Evolutionary conservation across 2,888 invertebrate species (phyloP), one percentile per base, ranked within the genome.

Genomic region (Cremastobaeus sp.): DNA sequence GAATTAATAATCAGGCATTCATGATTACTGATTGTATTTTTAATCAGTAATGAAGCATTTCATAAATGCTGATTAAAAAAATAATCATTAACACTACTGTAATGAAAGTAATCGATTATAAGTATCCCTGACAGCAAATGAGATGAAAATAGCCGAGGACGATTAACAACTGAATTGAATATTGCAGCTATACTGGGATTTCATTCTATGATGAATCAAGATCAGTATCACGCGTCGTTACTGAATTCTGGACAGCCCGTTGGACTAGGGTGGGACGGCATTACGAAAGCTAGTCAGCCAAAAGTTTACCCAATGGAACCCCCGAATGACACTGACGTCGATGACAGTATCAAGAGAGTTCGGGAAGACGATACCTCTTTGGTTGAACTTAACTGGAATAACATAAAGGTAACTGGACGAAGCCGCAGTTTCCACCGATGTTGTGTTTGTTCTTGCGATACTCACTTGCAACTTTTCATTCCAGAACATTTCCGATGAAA

Each of bases 121-220:
- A n/a, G n/a, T n/a, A n/a, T n/a, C n/a, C n/a, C n/a, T n/a, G n/a
- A n/a, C n/a, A n/a, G n/a, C n/a, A n/a, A n/a, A n/a, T n/a, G n/a
- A n/a, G n/a, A n/a, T n/a, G n/a, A n/a, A n/a, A n/a, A n/a, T n/a
- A n/a, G n/a, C n/a, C n/a, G n/a, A n/a, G n/a, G n/a, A n/a, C n/a
- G n/a, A n/a, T n/a, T 25, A 25, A 5, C 37, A 32, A 4, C 5
- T 9, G 8, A 41, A 43, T 48, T 50, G 18, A 18, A 60, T 15
- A 73, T 89, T 90, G 1, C 89, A 96, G 98, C 98, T 88, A 97
- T 98, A 89, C 92, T 98, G 86, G 99, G 99, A 85, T 98, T 99
- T 92, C 99, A 99, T 90, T 98, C 98, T 76, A 98, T 99, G 96
- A 96, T 99, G 94, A 99, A 98, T 88, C 99, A 99, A 90, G 98